Evolutionary conservation across 2,113 vertebrate species (phyloP), one percentile per base, ranked within the genome.

Genomic region (Bostrychus sinensis): DNA sequence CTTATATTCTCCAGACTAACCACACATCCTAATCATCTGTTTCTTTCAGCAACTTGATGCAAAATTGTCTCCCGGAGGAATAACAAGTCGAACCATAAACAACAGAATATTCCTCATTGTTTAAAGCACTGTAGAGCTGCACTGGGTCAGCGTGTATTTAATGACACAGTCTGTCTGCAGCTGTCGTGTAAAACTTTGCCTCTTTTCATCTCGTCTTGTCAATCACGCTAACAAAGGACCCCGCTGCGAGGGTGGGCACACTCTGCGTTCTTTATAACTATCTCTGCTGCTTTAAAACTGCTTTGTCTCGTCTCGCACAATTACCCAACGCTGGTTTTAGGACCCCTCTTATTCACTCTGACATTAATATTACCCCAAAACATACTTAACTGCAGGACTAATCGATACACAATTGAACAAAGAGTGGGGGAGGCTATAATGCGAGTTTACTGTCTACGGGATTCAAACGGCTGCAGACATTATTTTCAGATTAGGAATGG

Each of bases 121-220:
- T 17, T 32, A n/a, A 32, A 32, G 26, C 25, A 19, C 16, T 1
- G 50, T 55, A 1, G 19, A 55, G 16, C 20, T 30, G 10, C 26
- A 20, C n/a, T 3, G 30, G 51, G 28, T 32, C 20, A 55, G 28
- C 4, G 36, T 56, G 51, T 66, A 37, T 36, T 55, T 55, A 55
- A 55, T 36, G 51, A 20, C 51, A 42, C 51, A 30, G 17, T 5
- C 41, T 23, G 22, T 22, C 28, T 26, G 23, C 22, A 14, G 34
- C 9, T 5, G 9, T 39, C 23, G 37, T 17, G n/a, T 50, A 22
- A 50, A 46, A 59, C 14, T 59, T 41, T 50, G 13, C 56, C 25
- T 50, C 34, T 54, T 45, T 61, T 61, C 56, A 61, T 54, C 66
- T 54, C 60, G 37, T 54, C 9, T 36, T 37, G 56, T 58, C 56